Evolutionary conservation across 2,888 invertebrate species (phyloP).

Genomic region (Rutpela maculata): DNA sequence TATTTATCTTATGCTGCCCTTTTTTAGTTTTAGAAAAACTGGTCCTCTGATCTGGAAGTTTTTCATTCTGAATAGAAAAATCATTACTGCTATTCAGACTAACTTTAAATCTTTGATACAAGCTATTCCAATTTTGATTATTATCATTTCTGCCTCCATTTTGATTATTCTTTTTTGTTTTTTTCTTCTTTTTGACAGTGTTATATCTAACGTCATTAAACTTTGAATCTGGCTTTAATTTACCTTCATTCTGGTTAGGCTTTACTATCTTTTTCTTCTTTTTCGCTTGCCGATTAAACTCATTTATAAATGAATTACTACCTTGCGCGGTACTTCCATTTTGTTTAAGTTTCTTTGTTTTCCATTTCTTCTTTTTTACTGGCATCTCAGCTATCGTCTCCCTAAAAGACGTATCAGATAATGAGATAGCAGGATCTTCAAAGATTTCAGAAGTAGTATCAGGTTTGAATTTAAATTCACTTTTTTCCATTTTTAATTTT

Average conservation of each 20-base stretch:
- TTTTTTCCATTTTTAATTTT: background rate
- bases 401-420: conserved; percentile 2
- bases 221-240: too few species aligned
- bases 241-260: too few species aligned
- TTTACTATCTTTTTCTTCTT: too few species aligned
- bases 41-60: too few species aligned
- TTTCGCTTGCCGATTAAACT: too few species aligned
- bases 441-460: background rate
- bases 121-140: too few species aligned
- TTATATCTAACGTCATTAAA: too few species aligned
- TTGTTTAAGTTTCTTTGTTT: background rate
- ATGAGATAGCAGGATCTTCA: background rate
- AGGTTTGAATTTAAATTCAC: background rate
- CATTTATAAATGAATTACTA: background rate
- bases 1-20: background rate
- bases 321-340: background rate
- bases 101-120: background rate
- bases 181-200: background rate
- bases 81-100: too few species aligned
- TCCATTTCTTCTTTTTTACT: background rate
- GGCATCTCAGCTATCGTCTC: background rate
- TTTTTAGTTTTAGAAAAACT: too few species aligned
- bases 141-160: too few species aligned
- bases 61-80: too few species aligned
- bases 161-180: background rate